These are phyloP conservation scores for Agelaius tricolor DNA, from an alignment of 2,113 vertebrate genomes.

Conservation along the genomic window DNA sequence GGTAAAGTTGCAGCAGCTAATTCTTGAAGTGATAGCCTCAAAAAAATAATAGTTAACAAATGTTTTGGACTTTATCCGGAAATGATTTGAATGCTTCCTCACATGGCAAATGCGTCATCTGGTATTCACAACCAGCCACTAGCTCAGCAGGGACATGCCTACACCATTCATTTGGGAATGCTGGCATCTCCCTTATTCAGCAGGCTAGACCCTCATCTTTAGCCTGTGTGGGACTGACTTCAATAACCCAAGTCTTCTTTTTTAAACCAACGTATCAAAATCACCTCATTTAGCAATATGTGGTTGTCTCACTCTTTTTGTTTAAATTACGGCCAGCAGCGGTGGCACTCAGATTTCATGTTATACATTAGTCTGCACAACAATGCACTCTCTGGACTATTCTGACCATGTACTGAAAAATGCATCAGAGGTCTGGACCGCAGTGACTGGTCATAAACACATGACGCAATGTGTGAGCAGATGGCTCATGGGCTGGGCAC, in stretches of 20 bases:
- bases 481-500: background rate
- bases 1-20: background rate
- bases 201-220: background rate
- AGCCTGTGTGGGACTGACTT: background rate
- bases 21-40: background rate
- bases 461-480: background rate
- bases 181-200: background rate
- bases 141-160: background rate
- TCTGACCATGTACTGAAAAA: background rate
- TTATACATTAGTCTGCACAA: background rate
- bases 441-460: background rate
- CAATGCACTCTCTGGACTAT: background rate
- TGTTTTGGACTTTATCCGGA: background rate
- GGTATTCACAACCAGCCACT: background rate
- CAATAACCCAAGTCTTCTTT: background rate
- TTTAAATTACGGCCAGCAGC: background rate
- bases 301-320: background rate
- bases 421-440: background rate
- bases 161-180: background rate
- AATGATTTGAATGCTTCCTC: background rate
- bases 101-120: background rate
- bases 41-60: slow-evolving; percentile 6
- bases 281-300: slow-evolving; percentile 11
- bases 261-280: background rate
- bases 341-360: background rate